phyloP scores from a whole-genome alignment of 2,797 vertebrate genomes.

The Lemur catta region DNA sequence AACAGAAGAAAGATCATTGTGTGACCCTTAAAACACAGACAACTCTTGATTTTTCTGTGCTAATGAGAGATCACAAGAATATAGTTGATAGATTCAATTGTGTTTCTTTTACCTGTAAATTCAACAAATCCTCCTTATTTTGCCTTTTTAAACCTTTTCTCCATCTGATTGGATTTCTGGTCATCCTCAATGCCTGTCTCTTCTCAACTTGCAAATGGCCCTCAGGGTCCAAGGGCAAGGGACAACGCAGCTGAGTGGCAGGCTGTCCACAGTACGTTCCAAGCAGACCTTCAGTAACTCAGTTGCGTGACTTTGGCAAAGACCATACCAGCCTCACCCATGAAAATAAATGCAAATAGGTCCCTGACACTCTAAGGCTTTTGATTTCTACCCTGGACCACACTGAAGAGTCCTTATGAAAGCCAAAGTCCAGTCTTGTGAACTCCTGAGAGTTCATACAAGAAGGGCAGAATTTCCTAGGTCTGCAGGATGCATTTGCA shows the following conservation, averaged over 20 bases:
- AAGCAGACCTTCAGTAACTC: not conserved
- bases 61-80: not conserved
- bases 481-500: not conserved
- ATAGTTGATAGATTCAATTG: not conserved
- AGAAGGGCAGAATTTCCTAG: not conserved
- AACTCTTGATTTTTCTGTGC: not conserved
- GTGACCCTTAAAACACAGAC: no score
- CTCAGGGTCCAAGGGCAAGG: not conserved
- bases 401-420: not conserved
- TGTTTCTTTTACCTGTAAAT: not conserved
- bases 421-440: not conserved
- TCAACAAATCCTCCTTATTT: not conserved
- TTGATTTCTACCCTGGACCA: not conserved
- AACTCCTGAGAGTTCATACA: not conserved
- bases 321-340: not conserved
- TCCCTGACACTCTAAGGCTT: not conserved
- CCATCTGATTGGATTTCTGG: not conserved
- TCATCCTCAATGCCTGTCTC: not conserved
- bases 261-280: not conserved
- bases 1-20: not conserved
- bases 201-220: not conserved
- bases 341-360: not conserved
- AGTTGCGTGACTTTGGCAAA: not conserved
- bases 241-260: not conserved
- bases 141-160: not conserved